Conservation (phyloP, 2,888 invertebrate species). For the Dryomyza anilis region DNA sequence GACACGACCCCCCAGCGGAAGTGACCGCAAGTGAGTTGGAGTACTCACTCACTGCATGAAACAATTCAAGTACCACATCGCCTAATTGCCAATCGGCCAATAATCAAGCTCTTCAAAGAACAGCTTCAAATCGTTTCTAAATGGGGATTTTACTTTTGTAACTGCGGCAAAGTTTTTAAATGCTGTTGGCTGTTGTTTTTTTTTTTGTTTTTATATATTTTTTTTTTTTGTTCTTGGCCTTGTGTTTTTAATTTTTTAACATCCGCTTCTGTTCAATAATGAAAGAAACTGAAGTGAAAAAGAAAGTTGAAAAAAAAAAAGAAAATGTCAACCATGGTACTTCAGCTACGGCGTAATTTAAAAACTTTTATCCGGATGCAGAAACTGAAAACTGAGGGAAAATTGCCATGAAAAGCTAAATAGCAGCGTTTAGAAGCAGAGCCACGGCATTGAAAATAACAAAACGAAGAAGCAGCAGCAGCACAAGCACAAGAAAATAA, state of each 20-base stretch:
- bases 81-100: slow-evolving; percentile 10
- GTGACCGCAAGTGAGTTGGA: not conserved
- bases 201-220: not conserved
- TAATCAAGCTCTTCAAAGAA: not conserved
- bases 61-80: not conserved
- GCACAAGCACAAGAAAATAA: not conserved
- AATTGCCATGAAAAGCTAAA: slow-evolving; percentile 12
- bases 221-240: not conserved
- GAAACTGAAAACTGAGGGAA: not conserved
- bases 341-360: slow-evolving; percentile 6
- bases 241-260: not conserved
- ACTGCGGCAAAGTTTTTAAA: slow-evolving; percentile 4
- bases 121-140: not conserved
- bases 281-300: not conserved
- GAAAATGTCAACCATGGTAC: slow-evolving; percentile 2
- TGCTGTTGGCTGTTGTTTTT: not conserved
- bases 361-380: slow-evolving; percentile 2
- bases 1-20: not conserved
- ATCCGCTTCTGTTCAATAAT: not conserved
- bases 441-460: not conserved
- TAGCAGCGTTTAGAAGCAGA: not conserved
- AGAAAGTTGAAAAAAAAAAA: not conserved
- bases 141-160: not conserved
- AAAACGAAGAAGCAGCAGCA: not conserved
- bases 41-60: not conserved